Evolutionary conservation across 92 coral and sea anemone species (phyloP).

Genomic region (Metridium senile): DNA sequence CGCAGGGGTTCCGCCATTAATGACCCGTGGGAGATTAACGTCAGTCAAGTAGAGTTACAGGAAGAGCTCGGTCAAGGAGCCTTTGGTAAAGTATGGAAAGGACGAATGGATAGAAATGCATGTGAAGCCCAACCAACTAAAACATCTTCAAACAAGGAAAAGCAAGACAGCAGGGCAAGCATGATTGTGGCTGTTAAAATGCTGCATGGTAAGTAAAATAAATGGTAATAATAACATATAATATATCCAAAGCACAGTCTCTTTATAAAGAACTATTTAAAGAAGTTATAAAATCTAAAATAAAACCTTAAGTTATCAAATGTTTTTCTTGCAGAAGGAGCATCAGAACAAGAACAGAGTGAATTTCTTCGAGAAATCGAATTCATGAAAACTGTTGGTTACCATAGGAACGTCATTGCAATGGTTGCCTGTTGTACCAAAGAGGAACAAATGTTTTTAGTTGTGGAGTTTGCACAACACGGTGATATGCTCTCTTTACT

Average conservation of each 20-base stretch:
- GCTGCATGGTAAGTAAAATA: not conserved
- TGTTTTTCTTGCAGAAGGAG: not conserved
- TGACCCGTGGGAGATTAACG: not conserved
- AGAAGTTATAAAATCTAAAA: too few species aligned
- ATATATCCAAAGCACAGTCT: not conserved
- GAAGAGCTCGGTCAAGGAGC: not conserved
- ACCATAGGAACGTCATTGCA: constrained; percentile 13
- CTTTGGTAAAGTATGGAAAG: not conserved
- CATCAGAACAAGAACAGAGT: not conserved
- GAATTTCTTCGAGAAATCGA: constrained; percentile 20
- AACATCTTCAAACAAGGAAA: not conserved
- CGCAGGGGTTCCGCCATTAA: not conserved
- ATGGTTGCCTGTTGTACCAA: constrained; percentile 31
- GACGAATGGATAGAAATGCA: not conserved
- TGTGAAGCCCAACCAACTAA: not conserved
- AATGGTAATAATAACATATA: not conserved
- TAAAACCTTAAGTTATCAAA: not conserved
- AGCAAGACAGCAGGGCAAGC: not conserved
- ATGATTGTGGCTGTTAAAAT: not conserved
- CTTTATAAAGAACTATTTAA: too few species aligned
- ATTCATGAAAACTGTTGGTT: constrained; percentile 27
- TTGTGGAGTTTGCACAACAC: constrained; percentile 20
- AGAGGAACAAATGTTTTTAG: constrained; percentile 11
- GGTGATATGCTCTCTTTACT: constrained; percentile 10
- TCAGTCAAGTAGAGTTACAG: not conserved